Evolutionary conservation across 1,140 invertebrate genomes (phyloP), one percentile per base, ranked within the genome.

Genomic region (Planococcus citri): DNA sequence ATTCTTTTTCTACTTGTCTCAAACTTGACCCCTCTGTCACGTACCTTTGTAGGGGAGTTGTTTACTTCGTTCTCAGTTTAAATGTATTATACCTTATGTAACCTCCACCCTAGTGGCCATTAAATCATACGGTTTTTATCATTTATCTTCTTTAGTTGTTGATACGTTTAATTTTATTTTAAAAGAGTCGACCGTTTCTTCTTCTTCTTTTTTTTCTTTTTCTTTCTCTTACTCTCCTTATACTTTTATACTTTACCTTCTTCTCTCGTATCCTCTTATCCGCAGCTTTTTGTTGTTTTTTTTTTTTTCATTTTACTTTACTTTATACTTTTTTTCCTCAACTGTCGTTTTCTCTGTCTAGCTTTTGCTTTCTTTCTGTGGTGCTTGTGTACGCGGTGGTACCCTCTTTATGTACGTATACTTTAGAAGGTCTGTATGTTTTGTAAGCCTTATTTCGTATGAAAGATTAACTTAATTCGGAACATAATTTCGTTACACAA

Each of bases 81-180:
- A 64, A 64, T 64, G 60, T 64, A 64, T 64, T 64, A 64, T 64
- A 64, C 60, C 60, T 64, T 64, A 64, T 64, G 60, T 64, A 64
- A 64, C 60, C 60, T 64, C 60, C 60, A 64, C 60, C 60, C 60
- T 21, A 24, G 12, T 64, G 60, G 60, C 60, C 60, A 64, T 64
- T 64, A 64, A 64, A 64, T 64, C 60, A 64, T 64, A 64, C 60
- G 60, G 60, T 64, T 64, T 64, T 64, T 64, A 64, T 64, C 60
- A 64, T 64, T 64, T 64, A 64, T 64, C 60, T 64, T 64, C 60
- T 64, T 64, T 64, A 64, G 60, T 64, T 64, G 60, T 64, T 64
- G 60, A 64, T 64, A 64, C 60, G 60, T 64, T 64, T 64, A 64
- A 64, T 64, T 64, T 64, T 64, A 64, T 64, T 64, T 64, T 64